Evolutionary conservation across 2,797 vertebrate species (phyloP).

Genomic region (Diceros bicornis): DNA sequence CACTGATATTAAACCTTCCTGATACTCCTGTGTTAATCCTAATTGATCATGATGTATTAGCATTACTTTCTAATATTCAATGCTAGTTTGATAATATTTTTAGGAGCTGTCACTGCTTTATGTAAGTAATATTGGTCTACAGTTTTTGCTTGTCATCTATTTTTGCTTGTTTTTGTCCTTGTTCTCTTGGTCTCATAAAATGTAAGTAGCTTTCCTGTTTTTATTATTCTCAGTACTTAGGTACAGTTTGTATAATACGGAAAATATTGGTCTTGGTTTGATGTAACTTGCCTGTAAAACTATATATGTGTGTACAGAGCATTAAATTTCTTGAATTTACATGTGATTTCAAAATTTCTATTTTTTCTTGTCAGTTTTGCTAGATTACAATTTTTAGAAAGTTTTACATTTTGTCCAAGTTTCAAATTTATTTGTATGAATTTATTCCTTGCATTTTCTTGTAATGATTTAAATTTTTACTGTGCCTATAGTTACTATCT

Average conservation of each 20-base stretch:
- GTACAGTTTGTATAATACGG: background rate
- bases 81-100: conserved; percentile 23
- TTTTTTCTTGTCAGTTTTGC: conserved; percentile 1
- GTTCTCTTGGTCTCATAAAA: background rate
- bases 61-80: background rate
- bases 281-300: background rate
- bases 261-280: background rate
- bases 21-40: background rate
- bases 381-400: conserved; percentile 7
- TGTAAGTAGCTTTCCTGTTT: background rate
- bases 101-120: background rate
- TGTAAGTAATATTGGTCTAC: background rate
- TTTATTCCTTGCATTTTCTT: background rate
- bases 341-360: background rate
- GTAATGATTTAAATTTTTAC: background rate
- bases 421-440: conserved; percentile 19
- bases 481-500: background rate
- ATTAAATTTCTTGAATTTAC: background rate
- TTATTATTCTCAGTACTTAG: background rate
- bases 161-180: background rate
- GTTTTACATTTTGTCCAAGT: conserved; percentile 6
- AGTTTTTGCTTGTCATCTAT: background rate
- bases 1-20: background rate
- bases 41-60: background rate
- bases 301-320: background rate